Conservation (phyloP, 2,888 invertebrate species). For the Campopleginae sp. region DNA sequence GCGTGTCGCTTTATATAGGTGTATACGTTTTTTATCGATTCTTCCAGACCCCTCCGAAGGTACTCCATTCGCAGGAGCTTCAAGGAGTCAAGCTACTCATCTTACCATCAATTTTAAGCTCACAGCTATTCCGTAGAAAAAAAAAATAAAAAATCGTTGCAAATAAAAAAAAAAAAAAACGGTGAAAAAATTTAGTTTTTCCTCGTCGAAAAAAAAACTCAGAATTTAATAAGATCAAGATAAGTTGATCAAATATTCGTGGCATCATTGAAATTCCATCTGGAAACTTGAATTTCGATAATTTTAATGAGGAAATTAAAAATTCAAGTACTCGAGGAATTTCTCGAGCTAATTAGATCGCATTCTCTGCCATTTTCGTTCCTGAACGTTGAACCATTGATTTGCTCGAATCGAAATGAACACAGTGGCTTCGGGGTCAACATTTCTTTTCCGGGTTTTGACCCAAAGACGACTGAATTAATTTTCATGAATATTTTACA, state of each 20-base stretch:
- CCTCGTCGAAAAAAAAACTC: background rate
- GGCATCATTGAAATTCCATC: background rate
- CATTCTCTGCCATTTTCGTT: background rate
- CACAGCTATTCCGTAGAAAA: background rate
- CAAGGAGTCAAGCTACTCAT: slow-evolving; percentile 6
- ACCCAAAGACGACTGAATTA: no score
- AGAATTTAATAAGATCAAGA: background rate
- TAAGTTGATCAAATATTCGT: background rate
- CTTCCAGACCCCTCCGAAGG: background rate
- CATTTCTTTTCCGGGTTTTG: no score
- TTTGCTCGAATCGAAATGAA: no score
- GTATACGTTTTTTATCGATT: background rate
- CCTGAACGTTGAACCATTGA: no score
- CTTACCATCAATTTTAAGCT: background rate
- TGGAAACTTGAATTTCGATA: background rate
- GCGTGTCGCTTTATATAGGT: background rate
- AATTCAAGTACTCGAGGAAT: background rate
- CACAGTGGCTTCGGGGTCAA: no score
- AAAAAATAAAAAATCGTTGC: slow-evolving; percentile 1
- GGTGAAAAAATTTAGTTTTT: background rate
- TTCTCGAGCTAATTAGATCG: background rate
- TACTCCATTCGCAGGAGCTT: slow-evolving; percentile 7
- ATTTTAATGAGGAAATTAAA: background rate
- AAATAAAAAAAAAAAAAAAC: background rate
- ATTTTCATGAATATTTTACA: no score